A percentile compares a stretch with the other conserved stretches of the same genome.
Evolutionary conservation across 1,140 invertebrate species (phyloP).

Genomic region (Polypedilum pembai): DNA sequence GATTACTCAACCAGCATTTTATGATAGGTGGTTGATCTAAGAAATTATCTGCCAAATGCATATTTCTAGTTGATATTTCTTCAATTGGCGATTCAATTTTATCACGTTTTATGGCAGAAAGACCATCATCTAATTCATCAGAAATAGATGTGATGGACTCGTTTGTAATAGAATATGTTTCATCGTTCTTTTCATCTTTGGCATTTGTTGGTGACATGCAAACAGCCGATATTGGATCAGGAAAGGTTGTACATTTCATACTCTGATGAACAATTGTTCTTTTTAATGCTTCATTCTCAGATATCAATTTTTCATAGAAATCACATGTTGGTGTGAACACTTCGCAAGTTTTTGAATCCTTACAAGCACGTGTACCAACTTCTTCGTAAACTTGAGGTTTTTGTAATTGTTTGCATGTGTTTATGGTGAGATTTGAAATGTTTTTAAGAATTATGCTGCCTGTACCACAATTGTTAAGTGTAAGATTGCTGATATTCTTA

Average conservation of each 20-base stretch:
- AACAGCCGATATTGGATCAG: background rate
- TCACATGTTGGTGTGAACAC: background rate
- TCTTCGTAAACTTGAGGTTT: background rate
- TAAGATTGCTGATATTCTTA: slow-evolving; percentile 36
- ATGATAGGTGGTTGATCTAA: background rate
- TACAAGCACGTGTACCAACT: background rate
- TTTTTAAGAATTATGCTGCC: slow-evolving; percentile 42
- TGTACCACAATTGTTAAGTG: slow-evolving; percentile 41
- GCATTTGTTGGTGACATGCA: slow-evolving; percentile 5
- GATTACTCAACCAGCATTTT: background rate
- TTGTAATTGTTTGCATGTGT: slow-evolving; percentile 30
- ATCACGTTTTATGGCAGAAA: background rate
- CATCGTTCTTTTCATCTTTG: background rate
- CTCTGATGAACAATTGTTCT: background rate
- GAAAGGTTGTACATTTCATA: background rate
- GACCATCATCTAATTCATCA: background rate
- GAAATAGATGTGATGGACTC: background rate
- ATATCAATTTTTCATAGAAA: background rate
- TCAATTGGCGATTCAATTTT: background rate
- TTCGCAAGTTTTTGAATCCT: background rate
- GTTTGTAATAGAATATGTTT: background rate
- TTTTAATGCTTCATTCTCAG: slow-evolving; percentile 11
- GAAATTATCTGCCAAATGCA: background rate
- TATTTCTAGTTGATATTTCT: background rate
- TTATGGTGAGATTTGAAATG: slow-evolving; percentile 41